Evolutionary conservation across 2,888 invertebrate genomes (phyloP).

Genomic region (Masnerella sp.): DNA sequence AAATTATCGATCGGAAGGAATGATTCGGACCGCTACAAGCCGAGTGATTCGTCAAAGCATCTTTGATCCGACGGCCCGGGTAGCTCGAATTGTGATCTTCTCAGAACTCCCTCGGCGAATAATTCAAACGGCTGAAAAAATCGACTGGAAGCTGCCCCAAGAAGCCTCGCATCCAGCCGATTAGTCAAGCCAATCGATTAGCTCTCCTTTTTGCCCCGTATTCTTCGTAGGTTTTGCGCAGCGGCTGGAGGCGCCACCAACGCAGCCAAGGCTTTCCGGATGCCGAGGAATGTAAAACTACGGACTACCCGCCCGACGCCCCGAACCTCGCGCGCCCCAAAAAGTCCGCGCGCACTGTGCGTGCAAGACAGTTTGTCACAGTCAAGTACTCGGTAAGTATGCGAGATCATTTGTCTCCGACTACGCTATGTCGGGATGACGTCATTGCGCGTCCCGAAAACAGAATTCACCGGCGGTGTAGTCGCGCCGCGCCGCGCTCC

Average conservation of each 20-base stretch:
- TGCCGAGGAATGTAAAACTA: slow-evolving; percentile 50
- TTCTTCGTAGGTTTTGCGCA: slow-evolving; percentile 37
- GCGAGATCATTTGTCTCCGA: slow-evolving; percentile 74
- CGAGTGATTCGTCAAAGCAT: slow-evolving; percentile 48
- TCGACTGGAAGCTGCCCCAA: slow-evolving; percentile 36
- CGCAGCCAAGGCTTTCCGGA: slow-evolving; percentile 46
- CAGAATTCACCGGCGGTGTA: slow-evolving; percentile 44
- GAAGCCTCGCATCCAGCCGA: slow-evolving; percentile 54
- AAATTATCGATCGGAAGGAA: slow-evolving; percentile 33
- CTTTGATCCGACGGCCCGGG: slow-evolving; percentile 34
- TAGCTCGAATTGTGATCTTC: slow-evolving; percentile 53
- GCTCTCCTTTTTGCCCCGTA: slow-evolving; percentile 40
- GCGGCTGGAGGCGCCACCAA: slow-evolving; percentile 2
- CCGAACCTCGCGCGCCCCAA: slow-evolving; percentile 37
- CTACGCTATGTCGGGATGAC: slow-evolving; percentile 38
- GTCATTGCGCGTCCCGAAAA: slow-evolving; percentile 36
- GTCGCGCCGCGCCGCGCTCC: slow-evolving; percentile 12
- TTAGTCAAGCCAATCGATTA: slow-evolving; percentile 59
- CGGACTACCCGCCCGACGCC: background rate
- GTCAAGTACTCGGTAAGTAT: slow-evolving; percentile 75
- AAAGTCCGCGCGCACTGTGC: slow-evolving; percentile 41
- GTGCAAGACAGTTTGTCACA: slow-evolving; percentile 73
- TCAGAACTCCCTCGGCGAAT: slow-evolving; percentile 25
- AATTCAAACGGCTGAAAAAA: slow-evolving; percentile 52
- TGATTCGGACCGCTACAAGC: slow-evolving; percentile 14